A percentile compares a stretch with the other conserved stretches of the same genome.
Evolutionary conservation across 2,888 invertebrate genomes (phyloP).

Genomic region (Eristalinus sepulchralis): DNA sequence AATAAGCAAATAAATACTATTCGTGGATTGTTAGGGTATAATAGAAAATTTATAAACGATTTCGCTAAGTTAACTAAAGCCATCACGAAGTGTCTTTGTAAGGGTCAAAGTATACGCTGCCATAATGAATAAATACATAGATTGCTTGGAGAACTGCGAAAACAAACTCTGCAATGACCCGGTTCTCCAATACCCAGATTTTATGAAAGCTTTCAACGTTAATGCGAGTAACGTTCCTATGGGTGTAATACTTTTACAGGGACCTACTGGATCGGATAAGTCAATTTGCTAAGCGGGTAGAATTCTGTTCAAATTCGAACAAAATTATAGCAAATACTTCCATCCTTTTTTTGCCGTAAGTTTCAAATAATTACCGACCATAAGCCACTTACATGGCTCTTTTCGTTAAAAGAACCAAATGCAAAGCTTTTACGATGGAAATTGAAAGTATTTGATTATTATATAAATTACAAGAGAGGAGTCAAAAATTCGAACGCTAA

Average conservation of each 20-base stretch:
- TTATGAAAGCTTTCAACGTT: constrained; percentile 17
- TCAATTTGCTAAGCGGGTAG: constrained; percentile 74
- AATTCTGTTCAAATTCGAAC: constrained; percentile 67
- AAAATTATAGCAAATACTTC: constrained; percentile 75
- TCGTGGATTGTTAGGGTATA: constrained; percentile 30
- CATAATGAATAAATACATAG: constrained; percentile 1
- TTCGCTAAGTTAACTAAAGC: constrained; percentile 25
- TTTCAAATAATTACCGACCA: constrained; percentile 76
- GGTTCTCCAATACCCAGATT: constrained; percentile 22
- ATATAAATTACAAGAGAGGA: constrained; percentile 71
- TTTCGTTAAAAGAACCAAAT: constrained; percentile 21
- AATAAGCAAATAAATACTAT: constrained; percentile 25
- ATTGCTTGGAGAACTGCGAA: constrained; percentile 25
- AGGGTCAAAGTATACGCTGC: neutral
- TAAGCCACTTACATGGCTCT: constrained; percentile 74
- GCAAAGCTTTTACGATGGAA: constrained; percentile 77
- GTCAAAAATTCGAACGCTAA: constrained; percentile 62
- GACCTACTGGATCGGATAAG: constrained; percentile 45
- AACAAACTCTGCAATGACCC: constrained; percentile 14
- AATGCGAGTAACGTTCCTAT: constrained; percentile 65
- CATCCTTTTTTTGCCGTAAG: constrained; percentile 75
- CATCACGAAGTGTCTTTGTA: too few relatives aligned
- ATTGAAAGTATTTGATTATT: constrained; percentile 74
- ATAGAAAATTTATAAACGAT: constrained; percentile 34
- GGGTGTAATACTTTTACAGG: constrained; percentile 73